These are phyloP conservation scores for Anarsia innoxiella DNA, from an alignment of 2,888 invertebrate genomes.

Conservation along the genomic window DNA sequence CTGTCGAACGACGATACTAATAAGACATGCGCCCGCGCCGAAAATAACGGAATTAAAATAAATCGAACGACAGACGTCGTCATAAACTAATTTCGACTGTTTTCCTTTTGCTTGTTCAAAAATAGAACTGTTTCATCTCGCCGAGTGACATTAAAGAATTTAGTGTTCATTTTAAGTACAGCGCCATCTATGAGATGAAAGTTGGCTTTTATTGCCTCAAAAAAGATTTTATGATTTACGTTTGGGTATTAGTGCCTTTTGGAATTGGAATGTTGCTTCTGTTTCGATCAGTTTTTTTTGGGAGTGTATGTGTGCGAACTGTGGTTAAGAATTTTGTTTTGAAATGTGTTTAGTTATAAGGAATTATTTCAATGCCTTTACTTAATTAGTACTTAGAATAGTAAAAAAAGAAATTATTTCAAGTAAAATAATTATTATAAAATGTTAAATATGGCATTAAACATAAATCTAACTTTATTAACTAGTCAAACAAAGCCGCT, in stretches of 20 bases:
- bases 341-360: too few relatives aligned
- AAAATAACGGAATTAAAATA: slow-evolving; percentile 75
- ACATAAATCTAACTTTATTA: too few relatives aligned
- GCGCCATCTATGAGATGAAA: slow-evolving; percentile 69
- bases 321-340: too few relatives aligned
- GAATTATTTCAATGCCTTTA: too few relatives aligned
- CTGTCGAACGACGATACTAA: slow-evolving; percentile 45
- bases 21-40: slow-evolving; percentile 55
- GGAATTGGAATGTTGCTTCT: slow-evolving; percentile 44
- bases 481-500: too few relatives aligned
- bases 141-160: slow-evolving; percentile 70
- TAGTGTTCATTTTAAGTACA: slow-evolving; percentile 54
- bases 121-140: slow-evolving; percentile 72
- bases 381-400: too few relatives aligned
- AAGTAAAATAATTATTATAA: too few relatives aligned
- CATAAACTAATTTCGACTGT: slow-evolving; percentile 75
- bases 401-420: too few relatives aligned
- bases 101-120: slow-evolving; percentile 70
- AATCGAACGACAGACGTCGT: slow-evolving; percentile 75
- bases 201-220: slow-evolving; percentile 48
- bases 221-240: slow-evolving; percentile 64
- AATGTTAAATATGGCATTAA: too few relatives aligned
- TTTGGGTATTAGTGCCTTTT: slow-evolving; percentile 43
- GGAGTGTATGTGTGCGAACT: too few relatives aligned
- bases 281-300: slow-evolving; percentile 22